Base-by-base conservation (phyloP, 2,113 vertebrate species). In the Atlantisia rogersi region DNA sequence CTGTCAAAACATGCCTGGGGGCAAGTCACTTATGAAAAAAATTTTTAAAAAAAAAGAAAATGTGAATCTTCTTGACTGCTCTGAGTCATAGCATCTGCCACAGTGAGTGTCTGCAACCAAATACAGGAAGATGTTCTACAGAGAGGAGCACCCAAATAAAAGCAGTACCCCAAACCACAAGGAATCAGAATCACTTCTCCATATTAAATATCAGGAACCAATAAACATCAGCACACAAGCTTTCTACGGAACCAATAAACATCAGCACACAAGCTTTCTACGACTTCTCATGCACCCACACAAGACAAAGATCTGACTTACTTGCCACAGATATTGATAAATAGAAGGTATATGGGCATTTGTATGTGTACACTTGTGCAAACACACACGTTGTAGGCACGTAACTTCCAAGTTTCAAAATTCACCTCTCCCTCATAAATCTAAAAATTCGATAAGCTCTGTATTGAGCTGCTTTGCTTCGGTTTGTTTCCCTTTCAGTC, bases 1-100 rank as follows among this genome's bases (percentile, higher is more conserved):
- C 69, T 95, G 92, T 94, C 94, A 95, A 94, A 95, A 91, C 67
- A 75, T 55, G 91, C 92, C 92, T 94, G 62, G 11, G 58, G 91
- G 83, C 68, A 95, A 93, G 80, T 50, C 67, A 71, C 52, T 96
- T 83, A 65, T 19, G 62, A 20, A 52, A 22, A 14, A 79, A n/a
- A 37, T 39, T 52, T 59, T 11, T 4, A 1, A 37, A 28, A 52
- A 22, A 14, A 79, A n/a, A 42, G 12, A 67, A 74, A 77, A 56
- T 16, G 17, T 62, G 83, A 91, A 85, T 94, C 14, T 71, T 83
- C 71, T 77, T 81, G 70, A 76, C 92, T 94, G 81, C 50, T 96
- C 88, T 44, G 69, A 97, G 69, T 94, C 77, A 62, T 18, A 93
- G 86, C 94, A 96, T 84, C 87, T 90, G 86, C 91, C 59, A 84